Evolutionary conservation across 92 coral and sea anemone species (phyloP), one percentile per base, ranked within the genome.

Genomic region (Pocillopora meandrina): DNA sequence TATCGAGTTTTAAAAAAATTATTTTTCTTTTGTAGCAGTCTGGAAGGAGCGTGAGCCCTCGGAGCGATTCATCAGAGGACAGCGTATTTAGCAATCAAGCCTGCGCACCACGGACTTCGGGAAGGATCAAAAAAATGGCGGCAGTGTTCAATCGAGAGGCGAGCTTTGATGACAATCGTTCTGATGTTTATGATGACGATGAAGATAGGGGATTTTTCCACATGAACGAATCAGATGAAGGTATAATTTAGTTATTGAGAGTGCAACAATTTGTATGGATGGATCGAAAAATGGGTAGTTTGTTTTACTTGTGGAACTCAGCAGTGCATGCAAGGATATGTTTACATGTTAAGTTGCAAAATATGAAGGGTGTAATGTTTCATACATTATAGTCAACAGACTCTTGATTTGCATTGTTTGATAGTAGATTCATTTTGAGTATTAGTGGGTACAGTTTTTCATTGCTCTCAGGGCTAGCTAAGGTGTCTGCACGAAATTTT

Each of bases 181-280:
- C 99, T 9, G 99, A 97, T 76, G 82, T 97, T 78, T 92, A 90
- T 61, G 98, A 95, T 83, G 99, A 95, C 59, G 99, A 97, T 56
- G 95, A 91, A 49, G 98, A 94, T 59, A 86, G 98, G 81, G 99
- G 96, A 68, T 97, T 95, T 68, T 94, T 97, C 69, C 98, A 92
- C 65, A 93, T 91, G 83, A 95, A 91, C 34, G 99, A 95, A 68
- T 97, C 99, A 23, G 99, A 97, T 56, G 99, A 97, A 94, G 99
- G 99, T 97, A 90, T 81, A 20, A 8, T 71, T 59, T 42, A 35
- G 64, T 18, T 59, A 57, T 34, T 56, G 15, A 61, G 14, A 65
- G 12, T 65, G n/a, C 7, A 3, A 71, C 56, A 49, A 17, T 15
- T 66, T 34, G 18, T 14, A 23, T 5, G 12, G 14, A 18, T 47